Conservation (phyloP, 2,888 invertebrate genomes). For the Apamea monoglypha region DNA sequence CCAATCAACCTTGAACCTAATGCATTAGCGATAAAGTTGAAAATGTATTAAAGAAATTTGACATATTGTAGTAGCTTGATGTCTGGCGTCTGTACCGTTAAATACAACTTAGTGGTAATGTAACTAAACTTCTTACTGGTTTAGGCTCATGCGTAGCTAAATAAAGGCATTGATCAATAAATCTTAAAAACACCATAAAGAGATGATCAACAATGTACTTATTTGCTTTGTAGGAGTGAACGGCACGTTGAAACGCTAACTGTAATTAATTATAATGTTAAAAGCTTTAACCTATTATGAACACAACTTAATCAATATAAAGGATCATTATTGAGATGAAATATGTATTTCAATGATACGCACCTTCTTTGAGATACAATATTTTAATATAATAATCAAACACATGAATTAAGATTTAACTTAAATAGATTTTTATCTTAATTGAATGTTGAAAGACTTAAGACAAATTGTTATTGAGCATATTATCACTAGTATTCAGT, state of each 20-base stretch:
- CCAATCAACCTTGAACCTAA: no score
- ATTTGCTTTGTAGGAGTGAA: constrained; percentile 31
- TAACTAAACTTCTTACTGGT: not conserved
- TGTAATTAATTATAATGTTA: constrained; percentile 49
- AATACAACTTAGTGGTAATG: not conserved
- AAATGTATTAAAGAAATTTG: no score
- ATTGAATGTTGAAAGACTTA: constrained; percentile 27
- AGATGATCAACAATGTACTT: constrained; percentile 24
- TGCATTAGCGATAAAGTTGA: no score
- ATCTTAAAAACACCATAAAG: constrained; percentile 17
- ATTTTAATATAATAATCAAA: constrained; percentile 28
- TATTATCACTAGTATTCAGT: constrained; percentile 53
- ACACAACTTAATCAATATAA: constrained; percentile 27
- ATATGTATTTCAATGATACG: constrained; percentile 39
- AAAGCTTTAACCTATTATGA: constrained; percentile 48
- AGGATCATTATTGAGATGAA: constrained; percentile 32
- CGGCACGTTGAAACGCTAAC: constrained; percentile 36
- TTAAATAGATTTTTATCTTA: constrained; percentile 15
- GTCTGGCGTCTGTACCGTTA: not conserved
- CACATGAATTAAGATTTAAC: constrained; percentile 20
- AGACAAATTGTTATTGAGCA: constrained; percentile 26
- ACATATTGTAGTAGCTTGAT: no score
- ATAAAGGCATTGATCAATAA: constrained; percentile 27
- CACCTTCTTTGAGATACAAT: constrained; percentile 14
- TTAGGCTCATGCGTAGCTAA: not conserved